Evolutionary conservation across 1,140 invertebrate genomes (phyloP), one percentile per base, ranked within the genome.

Genomic region (Drosophila kepulauana): DNA sequence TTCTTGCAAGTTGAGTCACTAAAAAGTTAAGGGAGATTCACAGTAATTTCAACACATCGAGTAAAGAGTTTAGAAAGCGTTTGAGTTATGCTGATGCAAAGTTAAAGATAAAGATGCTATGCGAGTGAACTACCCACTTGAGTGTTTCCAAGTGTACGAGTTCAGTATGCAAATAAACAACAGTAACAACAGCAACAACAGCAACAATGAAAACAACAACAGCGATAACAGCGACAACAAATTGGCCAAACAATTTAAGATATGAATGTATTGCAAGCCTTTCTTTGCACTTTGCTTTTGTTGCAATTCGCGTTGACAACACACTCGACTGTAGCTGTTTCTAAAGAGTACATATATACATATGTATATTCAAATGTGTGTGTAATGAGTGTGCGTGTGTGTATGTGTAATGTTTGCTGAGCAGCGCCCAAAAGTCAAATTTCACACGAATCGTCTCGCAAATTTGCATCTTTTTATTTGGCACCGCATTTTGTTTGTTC

Each of bases 391-490:
- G 4, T 28, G 30, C 13, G 51, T 28, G n/a, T 7, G 20, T 51
- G 28, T 54, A n/a, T 54, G 41, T 56, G 54, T 73, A 41, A 68
- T 74, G 65, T 74, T 69, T 62, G 65, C 28, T 41, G 56, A 68
- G 35, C 70, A 73, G 63, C 48, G 70, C 56, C 71, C 49, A 54
- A 62, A 74, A 62, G 30, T 72, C 16, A 67, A 85, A 85, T 64
- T 85, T 85, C 81, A 28, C 41, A 33, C 54, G 78, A 81, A 81
- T 80, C 52, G 57, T 28, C 71, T 56, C 52, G 69, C 46, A 77
- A 84, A 85, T 85, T 76, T 87, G 75, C 79, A 82, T 86, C 75
- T 85, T 86, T 25, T 74, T 74, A 69, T 74, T 74, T 74, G 65
- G 71, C 71, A 43, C 71, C 71, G 49, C 65, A 65, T 85, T 81